Conservation (phyloP, 1,140 invertebrate genomes). For the Holcopasites calliopsidis region DNA sequence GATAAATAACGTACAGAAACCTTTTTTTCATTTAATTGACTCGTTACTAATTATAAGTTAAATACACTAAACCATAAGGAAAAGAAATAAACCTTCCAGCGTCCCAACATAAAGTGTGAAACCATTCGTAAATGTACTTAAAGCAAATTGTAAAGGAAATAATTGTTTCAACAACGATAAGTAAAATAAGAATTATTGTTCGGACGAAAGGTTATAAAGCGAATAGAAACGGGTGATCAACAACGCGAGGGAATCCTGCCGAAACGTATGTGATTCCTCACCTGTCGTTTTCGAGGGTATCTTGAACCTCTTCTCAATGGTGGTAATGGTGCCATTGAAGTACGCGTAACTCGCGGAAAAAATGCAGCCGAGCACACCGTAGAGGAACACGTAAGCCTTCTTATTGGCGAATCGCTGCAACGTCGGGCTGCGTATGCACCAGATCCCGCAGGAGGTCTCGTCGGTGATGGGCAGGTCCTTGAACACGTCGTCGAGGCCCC, state of each 20-base stretch:
- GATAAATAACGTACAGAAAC: too few relatives aligned
- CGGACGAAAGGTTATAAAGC: too few relatives aligned
- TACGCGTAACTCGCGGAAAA: conserved; percentile 89
- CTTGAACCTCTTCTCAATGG: conserved; percentile 90
- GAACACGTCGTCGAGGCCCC: conserved; percentile 80
- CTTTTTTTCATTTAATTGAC: too few relatives aligned
- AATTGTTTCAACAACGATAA: too few relatives aligned
- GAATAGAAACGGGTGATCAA: too few relatives aligned
- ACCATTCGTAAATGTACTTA: too few relatives aligned
- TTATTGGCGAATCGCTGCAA: conserved; percentile 87
- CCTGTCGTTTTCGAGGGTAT: conserved; percentile 88
- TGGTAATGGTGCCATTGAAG: conserved; percentile 88
- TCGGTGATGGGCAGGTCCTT: conserved; percentile 80
- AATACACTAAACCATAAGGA: too few relatives aligned
- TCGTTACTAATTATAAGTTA: too few relatives aligned
- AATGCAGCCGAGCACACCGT: conserved; percentile 86
- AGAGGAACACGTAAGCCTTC: conserved; percentile 86
- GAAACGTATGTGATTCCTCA: conserved; percentile 64
- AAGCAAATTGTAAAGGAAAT: too few relatives aligned
- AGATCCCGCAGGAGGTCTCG: conserved; percentile 84
- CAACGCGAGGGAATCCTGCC: neutral
- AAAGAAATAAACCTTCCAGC: too few relatives aligned
- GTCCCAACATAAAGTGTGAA: too few relatives aligned
- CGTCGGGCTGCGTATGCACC: conserved; percentile 81
- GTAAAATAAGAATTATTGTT: too few relatives aligned